Evolutionary conservation across 2,888 invertebrate genomes (phyloP), one percentile per base, ranked within the genome.

Genomic region (Metallyticus violacea): DNA sequence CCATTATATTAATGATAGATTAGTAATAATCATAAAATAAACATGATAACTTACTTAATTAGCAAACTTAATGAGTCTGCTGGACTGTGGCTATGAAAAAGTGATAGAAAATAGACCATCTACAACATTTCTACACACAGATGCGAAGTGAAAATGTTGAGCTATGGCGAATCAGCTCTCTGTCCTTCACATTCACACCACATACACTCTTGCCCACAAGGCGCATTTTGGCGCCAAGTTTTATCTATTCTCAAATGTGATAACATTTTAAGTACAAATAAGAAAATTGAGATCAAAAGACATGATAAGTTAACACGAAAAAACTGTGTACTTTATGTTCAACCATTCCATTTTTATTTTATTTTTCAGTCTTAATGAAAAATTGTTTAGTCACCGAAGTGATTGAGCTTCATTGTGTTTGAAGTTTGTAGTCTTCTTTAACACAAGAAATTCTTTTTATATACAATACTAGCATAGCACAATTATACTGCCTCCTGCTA

Each of bases 211-310:
- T 30, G 30, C 80, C 29, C 29, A 29, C 29, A 28, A 80, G 40
- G 25, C 9, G 81, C 81, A 25, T 30, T 25, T 26, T 28, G 28
- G 28, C 77, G 26, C 77, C 81, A 81, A 4, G 81, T 40, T 30
- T 62, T 62, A 62, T 62, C 40, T 62, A 62, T 62, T 62, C 40
- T 62, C 30, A 81, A 29, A 29, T 30, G 81, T 81, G 40, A 81
- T 81, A 83, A 83, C 83, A 83, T 77, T 77, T 87, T 88, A 88
- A 88, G 87, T 88, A 88, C 88, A 88, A 88, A 87, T 87, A 87
- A 88, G 86, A 87, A 88, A 86, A 86, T 86, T 88, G 88, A 88
- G 88, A 88, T 88, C 88, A 88, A 87, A 87, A 88, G 88, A 88
- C 86, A 86, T 88, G 62, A 87, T 85, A 62, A 81, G 85, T 86